These are phyloP conservation scores for Ceratosolen solmsi DNA, from an alignment of 1,140 invertebrate species.

Conservation along the genomic window DNA sequence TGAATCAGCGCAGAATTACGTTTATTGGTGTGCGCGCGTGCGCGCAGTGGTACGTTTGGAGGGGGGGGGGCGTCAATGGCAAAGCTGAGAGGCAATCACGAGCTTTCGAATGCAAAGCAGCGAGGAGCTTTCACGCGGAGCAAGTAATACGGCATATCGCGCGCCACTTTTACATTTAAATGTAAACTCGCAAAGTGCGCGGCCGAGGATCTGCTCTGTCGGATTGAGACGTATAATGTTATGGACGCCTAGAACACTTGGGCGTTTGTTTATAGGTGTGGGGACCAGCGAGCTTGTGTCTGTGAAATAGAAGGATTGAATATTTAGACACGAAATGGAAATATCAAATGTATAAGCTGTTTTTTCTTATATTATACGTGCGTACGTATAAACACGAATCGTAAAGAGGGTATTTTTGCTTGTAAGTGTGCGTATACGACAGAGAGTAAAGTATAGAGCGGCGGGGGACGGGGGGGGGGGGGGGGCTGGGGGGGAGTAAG, in stretches of 20 bases:
- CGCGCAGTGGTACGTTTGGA: not conserved
- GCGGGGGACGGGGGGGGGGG: too few relatives aligned
- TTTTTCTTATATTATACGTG: slow-evolving; percentile 48
- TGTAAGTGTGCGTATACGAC: not conserved
- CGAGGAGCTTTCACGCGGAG: slow-evolving; percentile 64
- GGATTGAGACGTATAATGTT: slow-evolving; percentile 47
- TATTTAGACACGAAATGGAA: slow-evolving; percentile 46
- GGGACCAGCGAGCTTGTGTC: not conserved
- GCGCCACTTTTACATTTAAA: slow-evolving; percentile 75
- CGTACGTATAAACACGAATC: slow-evolving; percentile 14
- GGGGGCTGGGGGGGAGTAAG: too few relatives aligned
- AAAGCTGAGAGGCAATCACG: slow-evolving; percentile 75
- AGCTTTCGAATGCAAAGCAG: slow-evolving; percentile 75
- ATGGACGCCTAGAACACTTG: slow-evolving; percentile 31
- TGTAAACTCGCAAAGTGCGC: slow-evolving; percentile 73
- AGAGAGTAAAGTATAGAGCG: too few relatives aligned
- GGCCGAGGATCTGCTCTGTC: slow-evolving; percentile 32
- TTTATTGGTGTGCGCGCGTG: slow-evolving; percentile 1
- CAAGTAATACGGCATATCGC: slow-evolving; percentile 56
- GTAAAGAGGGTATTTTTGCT: slow-evolving; percentile 6
- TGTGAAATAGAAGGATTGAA: slow-evolving; percentile 31
- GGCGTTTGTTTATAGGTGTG: not conserved
- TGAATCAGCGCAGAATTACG: not conserved
- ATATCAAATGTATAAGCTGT: slow-evolving; percentile 46
- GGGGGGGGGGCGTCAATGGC: slow-evolving; percentile 68